Evolutionary conservation across 2,113 vertebrate genomes (phyloP), one percentile per base, ranked within the genome.

Genomic region (Sapayoa aenigma): DNA sequence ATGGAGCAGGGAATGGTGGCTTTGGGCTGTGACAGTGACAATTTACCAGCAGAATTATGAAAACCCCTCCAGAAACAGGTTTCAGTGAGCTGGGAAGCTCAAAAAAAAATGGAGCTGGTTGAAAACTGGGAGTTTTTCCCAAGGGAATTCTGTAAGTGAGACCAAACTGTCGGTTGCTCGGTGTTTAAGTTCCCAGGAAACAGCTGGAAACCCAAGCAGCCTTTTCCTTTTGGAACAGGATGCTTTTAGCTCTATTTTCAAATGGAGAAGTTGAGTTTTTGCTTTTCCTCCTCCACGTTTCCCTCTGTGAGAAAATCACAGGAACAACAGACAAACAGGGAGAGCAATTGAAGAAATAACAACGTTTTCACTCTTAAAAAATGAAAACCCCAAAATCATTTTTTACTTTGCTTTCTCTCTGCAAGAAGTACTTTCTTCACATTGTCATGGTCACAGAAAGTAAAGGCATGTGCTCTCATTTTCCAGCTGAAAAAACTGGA

Each of bases 131-230:
- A 95, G 63, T 58, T 95, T 91, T 89, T 37, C 88, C 94, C 56
- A 24, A 30, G 72, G 88, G 90, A 55, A 94, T 79, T 82, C 47
- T 90, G 58, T 59, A 60, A 91, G 84, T 68, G 92, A 95, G 92
- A 94, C 67, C 73, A 66, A 96, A 91, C 74, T 84, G 72, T 81
- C 80, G 60, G 47, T 83, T 67, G 67, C 35, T 84, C 73, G 50
- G 59, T 39, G 4, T 84, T 81, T 66, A 78, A 87, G 78, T 85
- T 91, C 85, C 82, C 71, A 90, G 78, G 92, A 78, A 88, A 92
- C 82, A 82, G 66, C 41, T 69, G 81, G 82, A 79, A 95, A 82
- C 31, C 63, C 84, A 37, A 5, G 20, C 49, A 53, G 22, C 25
- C 10, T 72, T 90, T 83, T 49, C 42, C 42, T 31, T 74, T 89